Conservation (phyloP, 2,797 vertebrate species). For the Microctenopoma lineatum region DNA sequence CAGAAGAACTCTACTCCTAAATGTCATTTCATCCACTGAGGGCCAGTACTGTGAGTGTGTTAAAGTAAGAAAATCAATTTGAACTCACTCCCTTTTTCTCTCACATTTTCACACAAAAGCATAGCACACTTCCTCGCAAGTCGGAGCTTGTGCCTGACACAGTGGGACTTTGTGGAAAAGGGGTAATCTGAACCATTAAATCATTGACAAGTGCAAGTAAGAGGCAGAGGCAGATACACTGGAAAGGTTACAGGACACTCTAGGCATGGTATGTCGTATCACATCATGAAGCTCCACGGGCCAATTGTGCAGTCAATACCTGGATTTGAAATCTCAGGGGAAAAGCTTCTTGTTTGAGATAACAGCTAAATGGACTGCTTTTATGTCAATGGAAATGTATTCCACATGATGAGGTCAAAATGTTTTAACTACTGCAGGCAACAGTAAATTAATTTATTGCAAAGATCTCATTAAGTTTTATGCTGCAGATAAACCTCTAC, state of each 20-base stretch:
- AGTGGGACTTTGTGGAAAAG: conserved; percentile 47
- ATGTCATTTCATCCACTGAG: conserved; percentile 68
- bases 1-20: conserved; percentile 62
- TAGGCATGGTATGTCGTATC: conserved; percentile 48
- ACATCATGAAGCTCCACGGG: conserved; percentile 26
- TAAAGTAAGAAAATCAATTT: conserved; percentile 75
- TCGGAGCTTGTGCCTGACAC: conserved; percentile 31
- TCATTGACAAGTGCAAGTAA: conserved; percentile 56
- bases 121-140: conserved; percentile 21
- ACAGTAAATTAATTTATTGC: background rate
- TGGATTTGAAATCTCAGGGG: conserved; percentile 26
- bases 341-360: conserved; percentile 19
- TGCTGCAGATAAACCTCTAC: background rate
- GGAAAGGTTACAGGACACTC: conserved; percentile 64
- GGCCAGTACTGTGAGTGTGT: conserved; percentile 65
- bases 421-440: background rate
- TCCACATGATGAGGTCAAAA: background rate
- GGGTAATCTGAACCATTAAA: conserved; percentile 71
- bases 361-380: conserved; percentile 17
- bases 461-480: background rate
- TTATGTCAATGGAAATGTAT: conserved; percentile 16
- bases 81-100: conserved; percentile 14
- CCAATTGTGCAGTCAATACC: conserved; percentile 54
- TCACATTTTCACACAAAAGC: conserved; percentile 32
- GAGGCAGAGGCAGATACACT: conserved; percentile 47